phyloP scores from a whole-genome alignment of 2,797 vertebrate genomes.

The Microchirus variegatus region DNA sequence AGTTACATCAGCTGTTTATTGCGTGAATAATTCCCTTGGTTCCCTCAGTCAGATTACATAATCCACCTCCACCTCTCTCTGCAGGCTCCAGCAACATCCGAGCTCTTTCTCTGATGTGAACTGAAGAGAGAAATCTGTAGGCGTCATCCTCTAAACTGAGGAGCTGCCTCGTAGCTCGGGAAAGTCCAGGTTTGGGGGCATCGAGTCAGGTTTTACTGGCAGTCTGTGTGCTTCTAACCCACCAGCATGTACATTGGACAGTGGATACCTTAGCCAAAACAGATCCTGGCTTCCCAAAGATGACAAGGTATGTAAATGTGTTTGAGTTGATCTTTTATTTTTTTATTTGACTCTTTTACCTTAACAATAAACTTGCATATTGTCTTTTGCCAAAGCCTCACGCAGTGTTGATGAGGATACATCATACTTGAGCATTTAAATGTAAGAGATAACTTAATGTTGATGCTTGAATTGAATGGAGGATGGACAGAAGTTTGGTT shows the following conservation, averaged over 20 bases:
- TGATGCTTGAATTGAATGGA: not conserved
- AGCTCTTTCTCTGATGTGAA: slow-evolving; percentile 62
- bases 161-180: slow-evolving; percentile 41
- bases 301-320: slow-evolving; percentile 80
- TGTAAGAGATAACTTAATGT: not conserved
- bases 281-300: slow-evolving; percentile 83
- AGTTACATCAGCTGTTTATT: slow-evolving; percentile 15
- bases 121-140: slow-evolving; percentile 38
- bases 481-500: no score
- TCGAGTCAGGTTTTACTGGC: slow-evolving; percentile 68
- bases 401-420: not conserved
- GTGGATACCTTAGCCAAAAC: slow-evolving; percentile 81
- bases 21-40: slow-evolving; percentile 14
- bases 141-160: slow-evolving; percentile 44
- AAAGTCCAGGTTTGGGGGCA: slow-evolving; percentile 40
- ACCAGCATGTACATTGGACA: slow-evolving; percentile 83
- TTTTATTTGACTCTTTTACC: not conserved
- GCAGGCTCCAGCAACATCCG: slow-evolving; percentile 54
- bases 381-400: not conserved
- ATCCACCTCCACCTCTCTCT: slow-evolving; percentile 70
- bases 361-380: not conserved
- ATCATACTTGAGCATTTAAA: not conserved
- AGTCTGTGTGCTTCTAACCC: slow-evolving; percentile 72
- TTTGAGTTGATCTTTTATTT: not conserved
- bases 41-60: slow-evolving; percentile 66